phyloP scores from a whole-genome alignment of 35 echinoderm and acorn worm species.

The Patiria miniata region DNA sequence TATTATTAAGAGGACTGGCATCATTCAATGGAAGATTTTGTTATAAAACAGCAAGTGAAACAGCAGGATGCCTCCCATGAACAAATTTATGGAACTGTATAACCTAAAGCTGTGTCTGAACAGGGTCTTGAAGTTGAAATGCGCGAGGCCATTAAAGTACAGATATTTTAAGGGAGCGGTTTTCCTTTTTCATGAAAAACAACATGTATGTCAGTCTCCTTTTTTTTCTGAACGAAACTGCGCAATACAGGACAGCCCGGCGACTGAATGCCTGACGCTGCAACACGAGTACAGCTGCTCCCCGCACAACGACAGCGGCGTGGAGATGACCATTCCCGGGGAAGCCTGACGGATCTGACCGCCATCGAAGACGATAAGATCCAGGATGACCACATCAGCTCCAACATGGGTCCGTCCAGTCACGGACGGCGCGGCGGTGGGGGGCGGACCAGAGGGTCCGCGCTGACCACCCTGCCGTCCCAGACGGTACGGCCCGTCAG shows the following conservation, averaged over 20 bases:
- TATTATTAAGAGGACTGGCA: too few relatives aligned
- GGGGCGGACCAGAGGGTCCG: conserved; percentile 21
- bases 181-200: too few relatives aligned
- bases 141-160: too few relatives aligned
- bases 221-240: too few relatives aligned
- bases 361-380: conserved; percentile 88
- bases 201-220: too few relatives aligned
- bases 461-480: conserved; percentile 47
- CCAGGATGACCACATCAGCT: conserved; percentile 92
- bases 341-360: conserved; percentile 78
- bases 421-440: background rate
- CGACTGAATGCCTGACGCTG: background rate
- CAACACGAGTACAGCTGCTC: conserved; percentile 88
- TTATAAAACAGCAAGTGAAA: too few relatives aligned
- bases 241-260: conserved; percentile 21
- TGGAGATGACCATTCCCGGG: conserved; percentile 88
- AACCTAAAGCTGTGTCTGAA: too few relatives aligned
- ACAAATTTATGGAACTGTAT: too few relatives aligned
- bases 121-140: too few relatives aligned
- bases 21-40: too few relatives aligned
- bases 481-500: conserved; percentile 42
- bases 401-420: conserved; percentile 72
- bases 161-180: too few relatives aligned
- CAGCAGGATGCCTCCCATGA: too few relatives aligned
- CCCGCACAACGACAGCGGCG: conserved; percentile 96